Evolutionary conservation across 2,888 invertebrate species (phyloP).

Genomic region (Endotricha flammealis): DNA sequence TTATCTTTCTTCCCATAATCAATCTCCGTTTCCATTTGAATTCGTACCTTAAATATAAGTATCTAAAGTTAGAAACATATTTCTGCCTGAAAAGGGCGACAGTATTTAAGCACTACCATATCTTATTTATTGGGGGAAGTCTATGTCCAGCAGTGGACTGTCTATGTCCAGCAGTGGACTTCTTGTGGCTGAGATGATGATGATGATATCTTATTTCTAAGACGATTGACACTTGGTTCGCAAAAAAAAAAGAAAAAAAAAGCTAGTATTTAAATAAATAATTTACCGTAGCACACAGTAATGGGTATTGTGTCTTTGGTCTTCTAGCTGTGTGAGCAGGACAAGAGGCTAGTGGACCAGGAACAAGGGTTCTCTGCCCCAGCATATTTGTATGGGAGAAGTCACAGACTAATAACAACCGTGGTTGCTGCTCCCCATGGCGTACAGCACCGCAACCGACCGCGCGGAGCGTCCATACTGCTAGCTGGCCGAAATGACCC

Average conservation of each 20-base stretch:
- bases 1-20: too few relatives aligned
- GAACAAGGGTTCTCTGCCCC: slow-evolving; percentile 51
- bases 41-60: too few relatives aligned
- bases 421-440: slow-evolving; percentile 40
- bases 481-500: slow-evolving; percentile 69
- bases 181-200: too few relatives aligned
- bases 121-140: too few relatives aligned
- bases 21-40: too few relatives aligned
- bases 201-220: background rate
- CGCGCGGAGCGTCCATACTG: slow-evolving; percentile 59
- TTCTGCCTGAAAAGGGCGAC: too few relatives aligned
- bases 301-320: slow-evolving; percentile 37
- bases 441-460: slow-evolving; percentile 63
- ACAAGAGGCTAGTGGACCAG: slow-evolving; percentile 43
- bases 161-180: too few relatives aligned
- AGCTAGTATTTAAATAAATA: background rate
- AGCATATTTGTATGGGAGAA: slow-evolving; percentile 73
- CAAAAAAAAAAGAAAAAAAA: background rate
- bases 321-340: slow-evolving; percentile 43
- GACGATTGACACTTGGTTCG: background rate
- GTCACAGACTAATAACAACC: slow-evolving; percentile 61
- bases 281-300: slow-evolving; percentile 55
- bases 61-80: too few relatives aligned
- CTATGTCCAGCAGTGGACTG: too few relatives aligned
- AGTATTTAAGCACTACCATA: too few relatives aligned